These are phyloP conservation scores for Sericinus montela DNA, from an alignment of 2,888 invertebrate genomes.

Conservation along the genomic window DNA sequence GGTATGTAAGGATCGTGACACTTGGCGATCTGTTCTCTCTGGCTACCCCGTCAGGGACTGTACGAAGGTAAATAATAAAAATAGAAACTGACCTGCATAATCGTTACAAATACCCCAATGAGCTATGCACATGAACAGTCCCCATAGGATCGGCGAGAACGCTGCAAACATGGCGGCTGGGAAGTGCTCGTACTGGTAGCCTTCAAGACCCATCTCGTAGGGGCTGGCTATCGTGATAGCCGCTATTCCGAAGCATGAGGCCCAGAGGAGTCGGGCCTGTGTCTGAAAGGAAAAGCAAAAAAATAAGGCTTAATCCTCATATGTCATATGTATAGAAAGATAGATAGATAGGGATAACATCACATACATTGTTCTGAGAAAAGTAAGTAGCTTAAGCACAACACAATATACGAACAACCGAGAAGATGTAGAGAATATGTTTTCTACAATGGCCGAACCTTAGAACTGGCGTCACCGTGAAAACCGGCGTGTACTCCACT, in stretches of 20 bases:
- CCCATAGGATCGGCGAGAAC: constrained; percentile 79
- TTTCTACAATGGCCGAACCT: too few relatives aligned
- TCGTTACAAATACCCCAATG: constrained; percentile 76
- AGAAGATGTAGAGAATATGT: too few relatives aligned
- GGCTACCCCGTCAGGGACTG: too few relatives aligned
- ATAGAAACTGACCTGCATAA: constrained; percentile 71
- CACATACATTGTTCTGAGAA: too few relatives aligned
- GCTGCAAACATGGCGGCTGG: constrained; percentile 78
- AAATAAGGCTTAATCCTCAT: constrained; percentile 19
- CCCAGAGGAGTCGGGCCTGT: constrained; percentile 63
- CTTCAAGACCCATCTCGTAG: constrained; percentile 71
- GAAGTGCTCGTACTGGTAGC: constrained; percentile 67
- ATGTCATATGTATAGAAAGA: not conserved
- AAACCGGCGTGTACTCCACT: too few relatives aligned
- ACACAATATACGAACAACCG: too few relatives aligned
- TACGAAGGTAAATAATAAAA: too few relatives aligned
- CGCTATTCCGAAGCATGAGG: constrained; percentile 49
- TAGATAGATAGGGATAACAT: too few relatives aligned
- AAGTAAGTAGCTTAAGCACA: too few relatives aligned
- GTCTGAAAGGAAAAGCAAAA: constrained; percentile 36
- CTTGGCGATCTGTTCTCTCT: too few relatives aligned
- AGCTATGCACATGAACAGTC: constrained; percentile 66
- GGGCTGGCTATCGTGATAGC: constrained; percentile 70
- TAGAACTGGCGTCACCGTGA: too few relatives aligned
- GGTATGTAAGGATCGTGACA: too few relatives aligned